These are phyloP conservation scores for Anastrepha ludens DNA, from an alignment of 1,140 invertebrate genomes.

Conservation along the genomic window DNA sequence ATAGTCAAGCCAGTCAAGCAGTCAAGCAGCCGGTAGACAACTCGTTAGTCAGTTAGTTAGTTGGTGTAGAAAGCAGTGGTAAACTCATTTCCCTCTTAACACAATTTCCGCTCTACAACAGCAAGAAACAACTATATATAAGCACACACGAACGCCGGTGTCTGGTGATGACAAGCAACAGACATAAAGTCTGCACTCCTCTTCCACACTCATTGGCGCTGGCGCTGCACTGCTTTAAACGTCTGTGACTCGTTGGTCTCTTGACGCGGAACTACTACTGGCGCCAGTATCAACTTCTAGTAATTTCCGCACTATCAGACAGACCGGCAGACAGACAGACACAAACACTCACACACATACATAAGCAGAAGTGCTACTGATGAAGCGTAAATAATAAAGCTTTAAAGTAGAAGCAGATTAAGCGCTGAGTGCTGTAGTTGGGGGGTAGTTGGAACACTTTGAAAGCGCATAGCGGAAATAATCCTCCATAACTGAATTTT, in stretches of 20 bases:
- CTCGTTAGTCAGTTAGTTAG: not conserved
- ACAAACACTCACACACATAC: not conserved
- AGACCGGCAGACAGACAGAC: not conserved
- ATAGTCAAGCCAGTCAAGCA: not conserved
- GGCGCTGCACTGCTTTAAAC: no score
- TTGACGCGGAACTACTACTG: not conserved
- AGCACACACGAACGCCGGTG: not conserved
- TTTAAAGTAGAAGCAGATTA: not conserved
- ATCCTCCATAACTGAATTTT: not conserved
- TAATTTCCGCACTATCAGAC: constrained; percentile 32
- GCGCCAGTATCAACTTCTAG: constrained; percentile 19
- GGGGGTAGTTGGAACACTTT: not conserved
- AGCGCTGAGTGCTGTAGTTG: not conserved
- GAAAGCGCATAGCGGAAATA: not conserved
- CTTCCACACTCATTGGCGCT: no score
- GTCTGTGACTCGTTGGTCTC: no score
- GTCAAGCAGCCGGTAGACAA: not conserved
- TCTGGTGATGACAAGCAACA: not conserved
- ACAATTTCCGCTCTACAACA: constrained; percentile 39
- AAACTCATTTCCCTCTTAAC: constrained; percentile 40
- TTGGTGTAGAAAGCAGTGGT: not conserved
- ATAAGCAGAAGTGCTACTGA: not conserved
- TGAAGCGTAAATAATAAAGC: not conserved
- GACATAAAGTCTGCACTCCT: not conserved
- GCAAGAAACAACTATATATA: no score